Conservation (phyloP, 2,888 invertebrate species). For the Matsumyia berberina region DNA sequence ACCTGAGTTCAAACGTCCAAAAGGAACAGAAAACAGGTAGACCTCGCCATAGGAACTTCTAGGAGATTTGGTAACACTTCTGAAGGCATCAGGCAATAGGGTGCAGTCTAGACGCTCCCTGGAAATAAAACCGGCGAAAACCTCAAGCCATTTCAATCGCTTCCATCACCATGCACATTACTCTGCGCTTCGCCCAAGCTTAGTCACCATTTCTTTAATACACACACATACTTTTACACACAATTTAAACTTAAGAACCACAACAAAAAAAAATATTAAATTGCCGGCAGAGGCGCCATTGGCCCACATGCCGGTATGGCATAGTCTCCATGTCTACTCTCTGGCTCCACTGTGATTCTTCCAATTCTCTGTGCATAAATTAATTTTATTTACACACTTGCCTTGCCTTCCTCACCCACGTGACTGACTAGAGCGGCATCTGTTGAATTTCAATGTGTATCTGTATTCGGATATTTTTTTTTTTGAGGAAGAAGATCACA, state of each 20-base stretch:
- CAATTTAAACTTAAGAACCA: background rate
- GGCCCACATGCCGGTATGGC: conserved; percentile 12
- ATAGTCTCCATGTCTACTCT: conserved; percentile 18
- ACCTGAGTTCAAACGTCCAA: too few species aligned
- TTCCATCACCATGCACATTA: too few species aligned
- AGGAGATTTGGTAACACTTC: too few species aligned
- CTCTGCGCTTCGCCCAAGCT: background rate
- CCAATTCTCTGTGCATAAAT: conserved; percentile 46
- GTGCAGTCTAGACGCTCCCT: too few species aligned
- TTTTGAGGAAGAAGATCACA: conserved; percentile 35
- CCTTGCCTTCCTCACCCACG: conserved; percentile 32
- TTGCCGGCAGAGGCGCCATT: conserved; percentile 47
- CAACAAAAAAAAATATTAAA: conserved; percentile 38
- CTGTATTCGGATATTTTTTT: too few species aligned
- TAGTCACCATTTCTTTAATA: background rate
- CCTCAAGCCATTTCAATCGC: too few species aligned
- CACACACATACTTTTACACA: background rate
- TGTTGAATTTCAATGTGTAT: conserved; percentile 46
- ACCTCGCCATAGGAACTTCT: too few species aligned
- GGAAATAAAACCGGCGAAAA: too few species aligned
- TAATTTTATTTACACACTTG: conserved; percentile 61
- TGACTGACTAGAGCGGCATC: conserved; percentile 50
- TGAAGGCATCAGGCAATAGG: too few species aligned
- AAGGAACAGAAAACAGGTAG: too few species aligned
- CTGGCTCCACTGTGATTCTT: conserved; percentile 11